These are phyloP conservation scores for Toxostoma redivivum DNA, from an alignment of 2,113 vertebrate genomes.

Conservation along the genomic window DNA sequence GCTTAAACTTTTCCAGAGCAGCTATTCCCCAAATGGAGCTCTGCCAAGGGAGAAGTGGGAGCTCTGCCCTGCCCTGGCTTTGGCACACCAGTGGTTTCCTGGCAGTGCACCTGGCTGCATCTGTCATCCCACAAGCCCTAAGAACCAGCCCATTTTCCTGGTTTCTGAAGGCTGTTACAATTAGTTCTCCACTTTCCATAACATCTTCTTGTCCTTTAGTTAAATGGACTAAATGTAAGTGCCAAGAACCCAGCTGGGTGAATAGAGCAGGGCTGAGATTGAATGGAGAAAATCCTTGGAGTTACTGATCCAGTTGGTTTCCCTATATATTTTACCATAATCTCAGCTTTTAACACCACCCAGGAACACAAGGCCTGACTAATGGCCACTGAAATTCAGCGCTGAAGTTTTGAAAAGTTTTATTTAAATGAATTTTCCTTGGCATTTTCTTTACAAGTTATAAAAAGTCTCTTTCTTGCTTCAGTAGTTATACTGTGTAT, in stretches of 20 bases:
- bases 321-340: not conserved
- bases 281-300: not conserved
- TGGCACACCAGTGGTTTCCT: slow-evolving; percentile 8
- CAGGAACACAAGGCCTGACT: not conserved
- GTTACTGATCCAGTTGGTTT: not conserved
- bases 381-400: not conserved
- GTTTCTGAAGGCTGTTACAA: slow-evolving; percentile 2
- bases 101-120: slow-evolving; percentile 24
- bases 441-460: not conserved
- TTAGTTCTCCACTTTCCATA: slow-evolving; percentile 1
- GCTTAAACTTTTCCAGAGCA: not conserved
- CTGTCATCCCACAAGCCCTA: not conserved
- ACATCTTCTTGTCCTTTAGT: slow-evolving; percentile 5
- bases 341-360: not conserved
- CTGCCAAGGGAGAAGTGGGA: not conserved
- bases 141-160: slow-evolving; percentile 20
- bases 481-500: not conserved
- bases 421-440: slow-evolving; percentile 7
- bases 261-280: not conserved
- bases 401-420: not conserved
- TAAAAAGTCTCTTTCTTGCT: slow-evolving; percentile 7
- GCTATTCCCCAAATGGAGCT: not conserved
- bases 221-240: slow-evolving; percentile 22
- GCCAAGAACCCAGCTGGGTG: slow-evolving; percentile 16
- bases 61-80: not conserved